Evolutionary conservation across 2,113 vertebrate species (phyloP), one percentile per base, ranked within the genome.

Genomic region (Mungos mungo): DNA sequence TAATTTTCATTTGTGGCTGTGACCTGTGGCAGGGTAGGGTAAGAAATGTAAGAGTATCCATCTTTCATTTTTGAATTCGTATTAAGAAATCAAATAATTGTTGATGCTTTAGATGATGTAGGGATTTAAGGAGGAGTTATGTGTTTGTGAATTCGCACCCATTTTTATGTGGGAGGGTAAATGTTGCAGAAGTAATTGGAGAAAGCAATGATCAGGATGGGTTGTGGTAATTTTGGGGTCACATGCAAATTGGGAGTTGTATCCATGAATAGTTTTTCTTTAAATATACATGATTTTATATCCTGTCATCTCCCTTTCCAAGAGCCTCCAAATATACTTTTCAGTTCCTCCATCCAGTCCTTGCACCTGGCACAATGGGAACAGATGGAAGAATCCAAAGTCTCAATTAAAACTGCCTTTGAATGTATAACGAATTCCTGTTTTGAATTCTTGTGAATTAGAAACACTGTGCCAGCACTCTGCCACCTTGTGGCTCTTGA

Each of bases 401-500:
- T 95, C 47, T 96, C 87, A 87, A 41, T 91, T 97, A 95, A 96
- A 96, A 57, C 31, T 85, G 41, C 27, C 45, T 90, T 92, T 72
- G 65, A 80, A 90, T 77, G 18, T 90, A 29, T 88, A 79, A 85
- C 27, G 25, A 93, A 79, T 31, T 82, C 41, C 57, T 45, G 81
- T 68, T 96, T 88, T 45, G 47, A 95, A 95, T 38, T 45, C 33
- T 81, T 72, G 31, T n/a, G 69, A 90, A 35, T 91, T 45, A 88
- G 45, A 77, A 80, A 66, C 80, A 47, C 84, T 50, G 76, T 97
- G 71, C 97, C 98, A 97, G 57, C 60, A 57, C 57, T 95, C 77
- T 97, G 98, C 98, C 99, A 98, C 93, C 98, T 97, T 93, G 98
- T 99, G 98, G 98, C 74, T 54, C 27, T 47, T 31, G 3, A 3